Percentiles rank a stretch among this genome's conserved stretches.
These are phyloP conservation scores for Tetragnatha versicolor DNA, from an alignment of 1,140 invertebrate genomes.

Conservation along the genomic window DNA sequence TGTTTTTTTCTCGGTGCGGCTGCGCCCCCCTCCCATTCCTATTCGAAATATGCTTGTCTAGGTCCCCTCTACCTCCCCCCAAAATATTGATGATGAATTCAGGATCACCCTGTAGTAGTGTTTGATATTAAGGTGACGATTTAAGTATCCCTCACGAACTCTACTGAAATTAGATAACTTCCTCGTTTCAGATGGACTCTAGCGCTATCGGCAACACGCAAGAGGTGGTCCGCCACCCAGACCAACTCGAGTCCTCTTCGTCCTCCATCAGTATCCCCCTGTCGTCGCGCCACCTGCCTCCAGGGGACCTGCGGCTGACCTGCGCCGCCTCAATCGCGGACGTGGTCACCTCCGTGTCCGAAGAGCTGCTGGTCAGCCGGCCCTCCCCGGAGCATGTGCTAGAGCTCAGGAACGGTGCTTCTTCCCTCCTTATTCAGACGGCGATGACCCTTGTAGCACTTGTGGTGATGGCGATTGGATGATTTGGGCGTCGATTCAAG, in stretches of 20 bases:
- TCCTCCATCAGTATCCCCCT: slow-evolving; percentile 24
- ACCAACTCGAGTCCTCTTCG: slow-evolving; percentile 40
- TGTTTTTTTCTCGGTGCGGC: too few species aligned
- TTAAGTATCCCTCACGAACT: too few species aligned
- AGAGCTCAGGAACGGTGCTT: slow-evolving; percentile 13
- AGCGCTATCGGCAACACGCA: neutral
- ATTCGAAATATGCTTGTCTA: too few species aligned
- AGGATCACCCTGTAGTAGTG: too few species aligned
- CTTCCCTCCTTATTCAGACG: too few species aligned
- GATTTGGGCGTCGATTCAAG: neutral
- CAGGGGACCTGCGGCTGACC: slow-evolving; percentile 17
- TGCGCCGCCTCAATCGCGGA: slow-evolving; percentile 43
- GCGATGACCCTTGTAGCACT: neutral
- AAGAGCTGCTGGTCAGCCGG: slow-evolving; percentile 27
- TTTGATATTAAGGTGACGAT: too few species aligned
- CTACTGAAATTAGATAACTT: too few species aligned
- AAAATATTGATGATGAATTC: too few species aligned
- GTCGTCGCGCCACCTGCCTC: slow-evolving; percentile 16
- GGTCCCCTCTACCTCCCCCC: too few species aligned
- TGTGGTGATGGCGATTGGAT: neutral
- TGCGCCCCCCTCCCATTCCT: too few species aligned
- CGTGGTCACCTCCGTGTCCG: slow-evolving; percentile 26
- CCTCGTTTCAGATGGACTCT: slow-evolving; percentile 30
- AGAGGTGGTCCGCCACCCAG: slow-evolving; percentile 26
- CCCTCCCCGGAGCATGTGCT: slow-evolving; percentile 23